phyloP scores from a whole-genome alignment of 2,797 vertebrate genomes.

The Calcarius lapponicus region DNA sequence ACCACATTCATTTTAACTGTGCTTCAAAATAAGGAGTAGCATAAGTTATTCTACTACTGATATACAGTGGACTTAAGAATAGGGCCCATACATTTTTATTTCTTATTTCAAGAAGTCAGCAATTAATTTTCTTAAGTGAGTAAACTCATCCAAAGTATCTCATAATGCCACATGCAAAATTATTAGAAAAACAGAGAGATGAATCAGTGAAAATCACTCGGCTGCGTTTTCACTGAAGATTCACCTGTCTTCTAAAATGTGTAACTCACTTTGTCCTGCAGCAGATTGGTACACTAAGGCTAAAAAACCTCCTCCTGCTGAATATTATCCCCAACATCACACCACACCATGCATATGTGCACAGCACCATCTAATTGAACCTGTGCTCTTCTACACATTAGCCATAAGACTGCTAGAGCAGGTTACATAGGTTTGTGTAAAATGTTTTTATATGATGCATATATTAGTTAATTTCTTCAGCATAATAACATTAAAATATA shows the following conservation, averaged over 20 bases:
- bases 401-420: constrained; percentile 45
- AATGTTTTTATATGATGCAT: constrained; percentile 73
- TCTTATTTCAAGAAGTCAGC: constrained; percentile 59
- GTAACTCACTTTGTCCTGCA: constrained; percentile 50
- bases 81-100: constrained; percentile 66
- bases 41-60: constrained; percentile 48
- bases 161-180: constrained; percentile 65
- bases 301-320: background rate
- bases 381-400: constrained; percentile 33
- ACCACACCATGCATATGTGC: constrained; percentile 27
- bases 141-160: constrained; percentile 51
- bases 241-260: constrained; percentile 45
- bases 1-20: constrained; percentile 2
- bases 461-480: constrained; percentile 75
- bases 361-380: constrained; percentile 56
- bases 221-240: constrained; percentile 36
- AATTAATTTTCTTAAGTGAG: constrained; percentile 65
- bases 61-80: constrained; percentile 46
- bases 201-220: constrained; percentile 59
- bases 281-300: background rate
- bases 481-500: constrained; percentile 79
- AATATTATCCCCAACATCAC: constrained; percentile 25
- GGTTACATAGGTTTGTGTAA: constrained; percentile 72
- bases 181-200: constrained; percentile 60
- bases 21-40: constrained; percentile 53